Conservation (phyloP, 2,888 invertebrate species). For the Metopia argyrocephala region DNA sequence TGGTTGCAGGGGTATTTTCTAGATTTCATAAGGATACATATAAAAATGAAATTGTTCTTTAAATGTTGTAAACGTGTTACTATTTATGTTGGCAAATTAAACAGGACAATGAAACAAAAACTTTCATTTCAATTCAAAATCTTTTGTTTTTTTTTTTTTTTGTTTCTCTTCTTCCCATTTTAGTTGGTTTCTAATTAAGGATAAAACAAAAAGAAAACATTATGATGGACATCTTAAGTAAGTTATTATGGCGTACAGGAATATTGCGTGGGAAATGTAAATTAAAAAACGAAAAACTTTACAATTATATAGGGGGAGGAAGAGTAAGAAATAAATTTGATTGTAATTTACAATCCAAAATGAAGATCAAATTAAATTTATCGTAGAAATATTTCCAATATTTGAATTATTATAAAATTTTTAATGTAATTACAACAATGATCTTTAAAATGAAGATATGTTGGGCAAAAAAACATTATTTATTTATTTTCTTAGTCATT, state of each 20-base stretch:
- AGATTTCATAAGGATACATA: slow-evolving; percentile 30
- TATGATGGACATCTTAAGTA: slow-evolving; percentile 26
- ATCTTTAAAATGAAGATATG: too few relatives aligned
- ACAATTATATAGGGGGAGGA: background rate
- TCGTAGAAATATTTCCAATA: too few relatives aligned
- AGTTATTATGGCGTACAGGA: slow-evolving; percentile 19
- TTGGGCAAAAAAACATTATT: too few relatives aligned
- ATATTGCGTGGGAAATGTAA: slow-evolving; percentile 3
- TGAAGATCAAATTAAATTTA: too few relatives aligned
- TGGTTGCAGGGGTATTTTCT: slow-evolving; percentile 52
- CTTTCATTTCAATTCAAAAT: background rate
- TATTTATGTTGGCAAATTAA: background rate
- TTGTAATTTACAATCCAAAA: too few relatives aligned
- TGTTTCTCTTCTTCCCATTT: background rate
- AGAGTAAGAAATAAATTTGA: background rate
- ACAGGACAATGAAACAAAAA: background rate
- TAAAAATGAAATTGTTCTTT: background rate
- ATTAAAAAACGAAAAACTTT: background rate
- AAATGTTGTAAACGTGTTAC: slow-evolving; percentile 51
- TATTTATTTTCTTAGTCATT: too few relatives aligned
- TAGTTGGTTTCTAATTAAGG: slow-evolving; percentile 25
- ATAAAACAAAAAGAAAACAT: slow-evolving; percentile 25
- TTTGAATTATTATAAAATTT: too few relatives aligned
- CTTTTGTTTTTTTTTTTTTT: background rate
- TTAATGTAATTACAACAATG: too few relatives aligned